These are phyloP conservation scores for Ridgeia piscesae DNA, from an alignment of 1,140 invertebrate species.

Conservation along the genomic window DNA sequence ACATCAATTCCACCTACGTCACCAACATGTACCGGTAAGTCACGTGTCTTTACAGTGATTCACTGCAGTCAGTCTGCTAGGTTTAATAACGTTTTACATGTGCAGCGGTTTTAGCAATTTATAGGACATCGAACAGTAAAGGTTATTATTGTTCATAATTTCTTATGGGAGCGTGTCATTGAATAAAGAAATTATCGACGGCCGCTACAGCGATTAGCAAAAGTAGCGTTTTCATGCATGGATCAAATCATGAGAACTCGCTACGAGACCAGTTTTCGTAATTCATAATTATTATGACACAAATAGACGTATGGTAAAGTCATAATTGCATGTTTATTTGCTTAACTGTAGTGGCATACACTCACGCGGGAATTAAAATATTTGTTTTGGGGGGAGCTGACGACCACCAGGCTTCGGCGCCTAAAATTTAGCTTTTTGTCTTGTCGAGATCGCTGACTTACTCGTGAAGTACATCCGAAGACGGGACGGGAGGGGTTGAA, in stretches of 20 bases:
- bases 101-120: too few relatives aligned
- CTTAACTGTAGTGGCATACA: too few relatives aligned
- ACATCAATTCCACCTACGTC: slow-evolving; percentile 25
- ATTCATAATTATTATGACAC: neutral
- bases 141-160: neutral
- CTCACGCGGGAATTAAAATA: too few relatives aligned
- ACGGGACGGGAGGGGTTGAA: too few relatives aligned
- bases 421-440: too few relatives aligned
- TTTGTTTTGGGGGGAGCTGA: too few relatives aligned
- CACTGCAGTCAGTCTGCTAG: too few relatives aligned
- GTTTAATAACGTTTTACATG: too few relatives aligned
- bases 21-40: neutral
- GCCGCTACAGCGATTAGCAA: neutral
- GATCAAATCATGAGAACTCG: neutral
- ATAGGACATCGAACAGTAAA: too few relatives aligned
- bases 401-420: too few relatives aligned
- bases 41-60: neutral
- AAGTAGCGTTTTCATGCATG: neutral
- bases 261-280: neutral
- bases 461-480: too few relatives aligned
- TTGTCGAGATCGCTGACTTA: too few relatives aligned
- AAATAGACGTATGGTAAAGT: neutral
- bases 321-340: neutral
- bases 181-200: neutral
- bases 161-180: neutral